Evolutionary conservation across 2,113 vertebrate species (phyloP).

Genomic region (Triplophysa rosa): DNA sequence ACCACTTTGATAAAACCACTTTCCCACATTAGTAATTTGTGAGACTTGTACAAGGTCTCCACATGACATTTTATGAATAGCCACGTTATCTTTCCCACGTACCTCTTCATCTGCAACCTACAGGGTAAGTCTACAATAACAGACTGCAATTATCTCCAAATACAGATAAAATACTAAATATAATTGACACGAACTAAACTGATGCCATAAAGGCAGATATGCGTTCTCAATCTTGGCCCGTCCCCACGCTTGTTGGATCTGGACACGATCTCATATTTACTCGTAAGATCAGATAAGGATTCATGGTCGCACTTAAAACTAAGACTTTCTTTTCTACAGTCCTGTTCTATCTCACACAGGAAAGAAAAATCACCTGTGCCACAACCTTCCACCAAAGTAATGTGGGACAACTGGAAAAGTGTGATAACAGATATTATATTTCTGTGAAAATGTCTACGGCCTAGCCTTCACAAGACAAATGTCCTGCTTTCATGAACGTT

Average conservation of each 20-base stretch:
- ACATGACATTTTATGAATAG: constrained; percentile 6
- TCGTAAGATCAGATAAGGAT: constrained; percentile 53
- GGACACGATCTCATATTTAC: constrained; percentile 52
- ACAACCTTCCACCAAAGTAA: constrained; percentile 43
- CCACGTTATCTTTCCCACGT: background rate
- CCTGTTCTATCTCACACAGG: constrained; percentile 49
- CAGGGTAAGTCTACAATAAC: background rate
- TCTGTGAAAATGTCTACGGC: constrained; percentile 42
- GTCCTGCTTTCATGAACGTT: constrained; percentile 18
- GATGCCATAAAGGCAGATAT: constrained; percentile 3
- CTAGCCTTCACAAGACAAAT: constrained; percentile 17
- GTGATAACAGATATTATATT: constrained; percentile 54
- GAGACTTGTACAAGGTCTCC: constrained; percentile 17
- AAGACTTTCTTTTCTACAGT: constrained; percentile 22
- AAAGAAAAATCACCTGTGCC: constrained; percentile 58
- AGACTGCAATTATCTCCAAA: background rate
- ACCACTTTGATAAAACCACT: constrained; percentile 17
- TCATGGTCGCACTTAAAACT: constrained; percentile 25
- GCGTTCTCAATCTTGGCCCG: constrained; percentile 13
- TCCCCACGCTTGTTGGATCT: constrained; percentile 34
- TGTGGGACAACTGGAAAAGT: constrained; percentile 33
- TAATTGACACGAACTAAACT: constrained; percentile 14
- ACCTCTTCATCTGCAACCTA: constrained; percentile 5
- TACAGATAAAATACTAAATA: constrained; percentile 15
- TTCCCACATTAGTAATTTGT: constrained; percentile 14